Conservation (phyloP, 1,140 invertebrate genomes). For the Stratiolaelaps scimitus region DNA sequence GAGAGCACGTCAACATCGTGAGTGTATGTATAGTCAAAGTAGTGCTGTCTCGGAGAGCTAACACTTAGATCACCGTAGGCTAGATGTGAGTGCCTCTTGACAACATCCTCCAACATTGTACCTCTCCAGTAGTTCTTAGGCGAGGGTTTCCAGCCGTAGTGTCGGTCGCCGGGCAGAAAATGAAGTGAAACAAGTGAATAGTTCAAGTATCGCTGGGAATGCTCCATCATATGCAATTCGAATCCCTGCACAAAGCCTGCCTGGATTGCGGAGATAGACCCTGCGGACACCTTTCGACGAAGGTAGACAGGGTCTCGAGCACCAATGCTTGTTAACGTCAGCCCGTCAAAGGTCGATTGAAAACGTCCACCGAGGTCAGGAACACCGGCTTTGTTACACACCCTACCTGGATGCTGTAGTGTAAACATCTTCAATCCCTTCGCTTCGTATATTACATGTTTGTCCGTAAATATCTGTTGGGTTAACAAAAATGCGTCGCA, state of each 20-base stretch:
- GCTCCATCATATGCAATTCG: not conserved
- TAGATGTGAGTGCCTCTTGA: not conserved
- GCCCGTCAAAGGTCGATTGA: not conserved
- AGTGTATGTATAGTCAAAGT: not conserved
- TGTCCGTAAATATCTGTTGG: not conserved
- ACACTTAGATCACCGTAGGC: not conserved
- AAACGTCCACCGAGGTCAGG: not conserved
- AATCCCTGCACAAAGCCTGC: not conserved
- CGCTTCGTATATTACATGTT: not conserved
- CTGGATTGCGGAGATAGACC: not conserved
- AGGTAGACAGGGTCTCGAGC: not conserved
- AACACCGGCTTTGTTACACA: not conserved
- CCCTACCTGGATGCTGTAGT: not conserved
- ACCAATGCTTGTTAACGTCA: not conserved
- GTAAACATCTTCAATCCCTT: not conserved
- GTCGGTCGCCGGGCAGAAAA: no score
- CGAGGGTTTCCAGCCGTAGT: not conserved
- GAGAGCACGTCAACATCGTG: not conserved
- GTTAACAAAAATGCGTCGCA: slow-evolving; percentile 5
- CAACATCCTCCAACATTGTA: not conserved
- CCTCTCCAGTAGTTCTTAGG: not conserved
- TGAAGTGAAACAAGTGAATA: not conserved
- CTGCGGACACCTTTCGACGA: not conserved
- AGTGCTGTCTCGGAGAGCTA: not conserved
- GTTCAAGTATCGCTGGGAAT: not conserved